Percentiles rank a stretch among this genome's conserved stretches.
phyloP scores from a whole-genome alignment of 2,888 invertebrate species.

The Cacoxenus indagator region DNA sequence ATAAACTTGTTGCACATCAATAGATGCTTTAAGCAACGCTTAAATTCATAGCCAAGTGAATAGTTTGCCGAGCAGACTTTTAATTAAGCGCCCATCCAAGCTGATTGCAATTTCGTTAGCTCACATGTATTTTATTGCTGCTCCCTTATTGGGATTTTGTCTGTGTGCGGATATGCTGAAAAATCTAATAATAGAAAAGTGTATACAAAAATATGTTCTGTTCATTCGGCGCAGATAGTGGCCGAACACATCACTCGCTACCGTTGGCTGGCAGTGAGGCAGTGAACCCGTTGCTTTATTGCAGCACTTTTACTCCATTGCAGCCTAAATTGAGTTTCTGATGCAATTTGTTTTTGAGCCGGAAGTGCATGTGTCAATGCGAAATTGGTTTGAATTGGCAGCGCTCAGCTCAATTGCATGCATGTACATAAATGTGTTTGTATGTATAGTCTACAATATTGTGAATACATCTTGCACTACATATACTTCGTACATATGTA shows the following conservation, averaged over 20 bases:
- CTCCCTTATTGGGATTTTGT: not conserved
- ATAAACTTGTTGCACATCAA: too few species aligned
- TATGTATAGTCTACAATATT: too few species aligned
- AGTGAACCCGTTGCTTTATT: not conserved
- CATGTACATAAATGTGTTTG: not conserved
- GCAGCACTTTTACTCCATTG: constrained; percentile 7
- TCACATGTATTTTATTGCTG: not conserved
- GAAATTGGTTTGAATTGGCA: constrained; percentile 19
- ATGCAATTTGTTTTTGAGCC: constrained; percentile 57
- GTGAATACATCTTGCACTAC: too few species aligned
- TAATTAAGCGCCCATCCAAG: constrained; percentile 47
- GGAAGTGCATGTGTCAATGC: constrained; percentile 44
- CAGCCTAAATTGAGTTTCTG: constrained; percentile 43
- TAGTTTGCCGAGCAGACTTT: too few species aligned
- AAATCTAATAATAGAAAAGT: not conserved
- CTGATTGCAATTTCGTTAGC: constrained; percentile 7
- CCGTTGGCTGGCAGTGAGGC: not conserved
- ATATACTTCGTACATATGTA: too few species aligned
- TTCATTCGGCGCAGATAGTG: not conserved
- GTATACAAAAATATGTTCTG: not conserved
- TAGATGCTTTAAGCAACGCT: too few species aligned
- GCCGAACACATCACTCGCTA: not conserved
- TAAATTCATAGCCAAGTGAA: too few species aligned
- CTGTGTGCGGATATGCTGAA: not conserved
- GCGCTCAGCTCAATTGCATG: not conserved